These are phyloP conservation scores for Argynnis bischoffii DNA, from an alignment of 2,888 invertebrate genomes.

Conservation along the genomic window DNA sequence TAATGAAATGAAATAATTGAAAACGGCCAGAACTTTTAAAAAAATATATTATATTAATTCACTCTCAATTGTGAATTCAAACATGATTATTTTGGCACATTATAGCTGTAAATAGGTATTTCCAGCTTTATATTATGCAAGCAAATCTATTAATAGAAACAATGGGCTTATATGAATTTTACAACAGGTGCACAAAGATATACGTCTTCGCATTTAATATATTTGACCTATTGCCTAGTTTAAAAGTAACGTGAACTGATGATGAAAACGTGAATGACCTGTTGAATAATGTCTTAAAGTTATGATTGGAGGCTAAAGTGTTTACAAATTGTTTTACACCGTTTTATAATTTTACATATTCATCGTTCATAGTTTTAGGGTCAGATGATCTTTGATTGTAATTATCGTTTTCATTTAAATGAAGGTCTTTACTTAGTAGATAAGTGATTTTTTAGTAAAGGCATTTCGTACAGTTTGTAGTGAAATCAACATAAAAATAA, in stretches of 20 bases:
- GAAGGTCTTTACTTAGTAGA: no score
- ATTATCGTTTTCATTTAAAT: no score
- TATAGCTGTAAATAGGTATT: neutral
- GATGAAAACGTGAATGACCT: conserved; percentile 6
- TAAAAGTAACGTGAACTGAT: conserved; percentile 7
- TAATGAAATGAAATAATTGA: no score
- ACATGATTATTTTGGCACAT: neutral
- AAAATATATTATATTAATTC: no score
- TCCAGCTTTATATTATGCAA: conserved; percentile 1
- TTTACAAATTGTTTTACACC: neutral
- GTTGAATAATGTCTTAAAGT: neutral
- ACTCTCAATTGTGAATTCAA: no score
- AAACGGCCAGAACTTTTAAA: no score
- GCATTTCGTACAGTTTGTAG: no score
- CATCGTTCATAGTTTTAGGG: neutral
- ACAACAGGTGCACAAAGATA: conserved; percentile 19
- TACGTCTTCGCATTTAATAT: conserved; percentile 13
- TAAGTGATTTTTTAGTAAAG: no score
- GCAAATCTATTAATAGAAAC: conserved; percentile 21
- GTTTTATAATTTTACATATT: neutral
- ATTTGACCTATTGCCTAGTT: conserved; percentile 28
- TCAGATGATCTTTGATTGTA: no score
- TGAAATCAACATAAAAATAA: no score
- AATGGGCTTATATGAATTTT: conserved; percentile 24
- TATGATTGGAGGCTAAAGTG: neutral